Conservation (phyloP, 2,888 invertebrate genomes). For the Phyto melanocephala region DNA sequence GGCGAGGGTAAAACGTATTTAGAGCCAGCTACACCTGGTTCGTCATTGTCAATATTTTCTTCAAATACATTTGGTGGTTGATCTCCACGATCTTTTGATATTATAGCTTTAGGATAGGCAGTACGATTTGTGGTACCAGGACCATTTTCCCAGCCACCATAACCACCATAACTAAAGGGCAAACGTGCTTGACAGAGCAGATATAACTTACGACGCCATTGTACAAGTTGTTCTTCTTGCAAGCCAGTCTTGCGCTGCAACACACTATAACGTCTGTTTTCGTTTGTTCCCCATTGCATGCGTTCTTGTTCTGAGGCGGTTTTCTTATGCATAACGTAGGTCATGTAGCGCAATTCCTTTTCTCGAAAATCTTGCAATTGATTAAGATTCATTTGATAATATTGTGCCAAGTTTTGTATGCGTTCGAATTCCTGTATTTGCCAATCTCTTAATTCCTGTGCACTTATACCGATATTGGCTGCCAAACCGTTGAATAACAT, state of each 20-base stretch:
- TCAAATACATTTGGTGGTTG: slow-evolving; percentile 77
- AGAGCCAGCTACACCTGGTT: slow-evolving; percentile 73
- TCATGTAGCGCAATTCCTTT: slow-evolving; percentile 72
- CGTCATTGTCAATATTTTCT: slow-evolving; percentile 73
- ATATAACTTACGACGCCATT: slow-evolving; percentile 75
- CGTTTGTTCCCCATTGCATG: slow-evolving; percentile 69
- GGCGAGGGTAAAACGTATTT: slow-evolving; percentile 63
- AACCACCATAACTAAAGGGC: slow-evolving; percentile 68
- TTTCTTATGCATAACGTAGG: slow-evolving; percentile 72
- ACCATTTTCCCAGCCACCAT: slow-evolving; percentile 70
- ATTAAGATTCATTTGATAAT: slow-evolving; percentile 71
- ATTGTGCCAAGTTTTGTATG: slow-evolving; percentile 70
- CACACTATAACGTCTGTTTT: slow-evolving; percentile 67
- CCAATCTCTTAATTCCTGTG: slow-evolving; percentile 72
- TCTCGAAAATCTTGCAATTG: slow-evolving; percentile 75
- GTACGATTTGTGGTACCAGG: slow-evolving; percentile 70
- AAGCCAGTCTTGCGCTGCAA: slow-evolving; percentile 69
- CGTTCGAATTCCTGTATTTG: slow-evolving; percentile 73
- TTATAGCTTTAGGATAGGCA: slow-evolving; percentile 66
- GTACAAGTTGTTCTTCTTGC: slow-evolving; percentile 68
- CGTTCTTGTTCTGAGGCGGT: slow-evolving; percentile 67
- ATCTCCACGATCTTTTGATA: slow-evolving; percentile 77
- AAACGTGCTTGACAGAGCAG: slow-evolving; percentile 74
- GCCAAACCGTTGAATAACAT: slow-evolving; percentile 69
- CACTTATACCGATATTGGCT: slow-evolving; percentile 68